Conservation (phyloP, 2,113 vertebrate genomes). For the Fukomys damarensis region DNA sequence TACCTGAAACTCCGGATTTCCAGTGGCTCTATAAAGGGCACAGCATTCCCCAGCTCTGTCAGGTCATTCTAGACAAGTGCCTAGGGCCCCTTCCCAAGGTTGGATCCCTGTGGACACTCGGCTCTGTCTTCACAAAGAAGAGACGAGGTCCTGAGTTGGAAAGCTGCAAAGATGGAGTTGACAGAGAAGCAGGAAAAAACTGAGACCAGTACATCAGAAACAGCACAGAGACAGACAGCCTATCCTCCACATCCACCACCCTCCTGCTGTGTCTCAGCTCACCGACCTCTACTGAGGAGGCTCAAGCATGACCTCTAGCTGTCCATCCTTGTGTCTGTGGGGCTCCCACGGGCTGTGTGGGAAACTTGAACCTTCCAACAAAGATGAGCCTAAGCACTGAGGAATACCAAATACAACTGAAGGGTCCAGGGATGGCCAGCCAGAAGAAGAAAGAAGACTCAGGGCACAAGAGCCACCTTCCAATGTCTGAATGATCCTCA, state of each 20-base stretch:
- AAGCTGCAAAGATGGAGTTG: accelerated
- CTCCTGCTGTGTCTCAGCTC: neutral
- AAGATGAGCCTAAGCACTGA: neutral
- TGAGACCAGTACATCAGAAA: no score
- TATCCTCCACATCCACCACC: neutral
- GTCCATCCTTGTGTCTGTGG: neutral
- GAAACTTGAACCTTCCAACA: neutral
- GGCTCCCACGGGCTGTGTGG: neutral
- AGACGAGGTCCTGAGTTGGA: neutral
- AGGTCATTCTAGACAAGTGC: no score
- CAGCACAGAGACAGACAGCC: neutral
- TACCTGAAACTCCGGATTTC: slow-evolving; percentile 1
- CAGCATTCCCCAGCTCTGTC: neutral
- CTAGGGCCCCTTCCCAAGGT: neutral
- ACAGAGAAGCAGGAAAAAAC: neutral
- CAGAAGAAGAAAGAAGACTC: neutral
- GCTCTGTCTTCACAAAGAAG: neutral
- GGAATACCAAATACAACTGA: neutral
- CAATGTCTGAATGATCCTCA: neutral
- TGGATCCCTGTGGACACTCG: neutral
- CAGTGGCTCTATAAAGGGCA: neutral
- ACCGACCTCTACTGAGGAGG: neutral
- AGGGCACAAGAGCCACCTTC: neutral
- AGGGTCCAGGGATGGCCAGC: neutral
- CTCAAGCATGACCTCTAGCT: neutral